These are phyloP conservation scores for Podarcis raffonei DNA, from an alignment of 2,113 vertebrate species.

Conservation along the genomic window DNA sequence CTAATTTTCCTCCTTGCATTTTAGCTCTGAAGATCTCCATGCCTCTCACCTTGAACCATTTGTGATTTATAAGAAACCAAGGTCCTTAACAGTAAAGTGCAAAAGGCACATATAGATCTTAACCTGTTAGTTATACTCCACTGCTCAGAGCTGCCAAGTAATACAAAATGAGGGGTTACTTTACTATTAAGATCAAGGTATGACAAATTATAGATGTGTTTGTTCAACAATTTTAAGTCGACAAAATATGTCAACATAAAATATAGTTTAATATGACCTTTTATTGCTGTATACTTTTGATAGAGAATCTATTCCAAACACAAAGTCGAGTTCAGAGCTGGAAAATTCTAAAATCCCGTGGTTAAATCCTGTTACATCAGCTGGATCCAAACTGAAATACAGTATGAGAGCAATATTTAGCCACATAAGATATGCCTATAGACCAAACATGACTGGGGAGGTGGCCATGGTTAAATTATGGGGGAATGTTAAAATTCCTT, in stretches of 20 bases:
- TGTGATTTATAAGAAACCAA: background rate
- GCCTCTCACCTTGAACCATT: background rate
- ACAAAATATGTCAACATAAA: background rate
- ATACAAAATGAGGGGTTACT: constrained; percentile 22
- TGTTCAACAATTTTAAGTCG: background rate
- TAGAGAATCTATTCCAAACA: background rate
- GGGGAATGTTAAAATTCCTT: constrained; percentile 5
- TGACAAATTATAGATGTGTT: background rate
- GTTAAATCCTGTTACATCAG: background rate
- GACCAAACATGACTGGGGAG: background rate
- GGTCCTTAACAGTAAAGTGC: background rate
- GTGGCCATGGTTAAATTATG: constrained; percentile 22
- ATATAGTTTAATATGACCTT: background rate
- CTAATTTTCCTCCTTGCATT: background rate
- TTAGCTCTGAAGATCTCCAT: constrained; percentile 21
- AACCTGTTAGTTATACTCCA: constrained; percentile 35
- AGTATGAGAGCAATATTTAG: background rate
- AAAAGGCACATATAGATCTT: background rate
- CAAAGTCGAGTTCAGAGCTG: background rate
- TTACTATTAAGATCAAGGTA: background rate
- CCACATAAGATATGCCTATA: background rate
- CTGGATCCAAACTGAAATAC: background rate
- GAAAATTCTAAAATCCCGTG: background rate
- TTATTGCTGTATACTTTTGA: background rate
- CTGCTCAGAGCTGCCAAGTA: background rate